Conservation (phyloP, 2,888 invertebrate species). For the Allolobophora icterica region DNA sequence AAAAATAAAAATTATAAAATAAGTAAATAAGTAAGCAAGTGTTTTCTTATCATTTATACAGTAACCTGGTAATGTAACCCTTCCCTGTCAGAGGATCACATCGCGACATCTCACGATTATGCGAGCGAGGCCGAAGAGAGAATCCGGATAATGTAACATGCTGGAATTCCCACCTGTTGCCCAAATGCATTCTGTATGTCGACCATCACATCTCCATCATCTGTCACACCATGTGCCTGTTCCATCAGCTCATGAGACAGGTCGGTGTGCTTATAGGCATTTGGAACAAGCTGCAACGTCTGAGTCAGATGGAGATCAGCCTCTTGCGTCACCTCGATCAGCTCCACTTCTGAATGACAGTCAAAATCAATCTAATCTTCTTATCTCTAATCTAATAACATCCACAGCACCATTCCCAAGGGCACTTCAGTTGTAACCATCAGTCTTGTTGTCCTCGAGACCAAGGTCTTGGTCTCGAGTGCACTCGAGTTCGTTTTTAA, state of each 20-base stretch:
- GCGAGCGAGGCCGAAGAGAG: too few relatives aligned
- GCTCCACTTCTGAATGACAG: constrained; percentile 14
- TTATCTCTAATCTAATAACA: not conserved
- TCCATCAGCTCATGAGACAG: constrained; percentile 14
- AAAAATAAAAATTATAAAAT: too few relatives aligned
- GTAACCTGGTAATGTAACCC: too few relatives aligned
- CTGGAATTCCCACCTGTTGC: not conserved
- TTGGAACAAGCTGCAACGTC: constrained; percentile 9
- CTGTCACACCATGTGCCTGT: not conserved
- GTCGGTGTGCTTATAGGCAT: not conserved
- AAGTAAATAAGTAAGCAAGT: too few relatives aligned
- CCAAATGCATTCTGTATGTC: constrained; percentile 13
- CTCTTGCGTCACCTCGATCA: constrained; percentile 18
- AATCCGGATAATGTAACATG: too few relatives aligned
- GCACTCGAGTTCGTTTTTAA: too few relatives aligned
- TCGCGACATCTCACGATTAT: too few relatives aligned
- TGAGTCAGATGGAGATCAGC: constrained; percentile 7
- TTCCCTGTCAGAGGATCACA: too few relatives aligned
- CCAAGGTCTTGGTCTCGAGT: too few relatives aligned
- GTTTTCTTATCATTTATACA: too few relatives aligned
- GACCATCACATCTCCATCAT: not conserved
- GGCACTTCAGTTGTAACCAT: not conserved
- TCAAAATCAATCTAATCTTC: not conserved
- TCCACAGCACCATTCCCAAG: not conserved
- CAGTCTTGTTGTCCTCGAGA: too few relatives aligned